These are phyloP conservation scores for Pachyseris speciosa DNA, from an alignment of 64 coral and sea anemone genomes.

Conservation along the genomic window DNA sequence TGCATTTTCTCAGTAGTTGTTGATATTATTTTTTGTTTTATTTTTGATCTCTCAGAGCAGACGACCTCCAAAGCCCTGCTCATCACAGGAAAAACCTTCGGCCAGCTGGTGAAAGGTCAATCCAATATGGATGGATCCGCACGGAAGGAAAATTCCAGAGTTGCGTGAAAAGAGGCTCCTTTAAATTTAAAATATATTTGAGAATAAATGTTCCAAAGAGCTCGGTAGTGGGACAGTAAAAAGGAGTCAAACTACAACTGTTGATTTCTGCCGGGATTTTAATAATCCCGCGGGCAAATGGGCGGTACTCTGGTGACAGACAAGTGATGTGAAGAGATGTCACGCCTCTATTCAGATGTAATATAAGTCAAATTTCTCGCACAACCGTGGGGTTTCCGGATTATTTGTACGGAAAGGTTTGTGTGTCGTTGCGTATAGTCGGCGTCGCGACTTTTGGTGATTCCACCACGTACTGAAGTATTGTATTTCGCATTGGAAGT, in stretches of 20 bases:
- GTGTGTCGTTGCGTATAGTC: background rate
- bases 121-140: background rate
- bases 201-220: background rate
- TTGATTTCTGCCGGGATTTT: slow-evolving; percentile 22
- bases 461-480: slow-evolving; percentile 24
- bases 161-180: background rate
- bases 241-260: background rate
- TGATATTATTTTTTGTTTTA: background rate
- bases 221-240: background rate
- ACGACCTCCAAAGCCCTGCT: too few species aligned
- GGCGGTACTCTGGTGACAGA: slow-evolving; percentile 36
- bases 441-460: background rate
- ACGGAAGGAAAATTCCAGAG: background rate
- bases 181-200: background rate
- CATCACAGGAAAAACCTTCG: background rate
- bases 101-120: background rate
- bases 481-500: background rate
- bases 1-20: too few species aligned
- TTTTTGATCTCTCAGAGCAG: too few species aligned
- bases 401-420: background rate
- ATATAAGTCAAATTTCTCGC: background rate
- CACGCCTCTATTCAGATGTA: slow-evolving; percentile 38
- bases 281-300: slow-evolving; percentile 16
- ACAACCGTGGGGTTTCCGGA: slow-evolving; percentile 24
- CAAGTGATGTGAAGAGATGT: background rate